phyloP scores from a whole-genome alignment of 2,888 invertebrate species.

The Machimus atricapillus region DNA sequence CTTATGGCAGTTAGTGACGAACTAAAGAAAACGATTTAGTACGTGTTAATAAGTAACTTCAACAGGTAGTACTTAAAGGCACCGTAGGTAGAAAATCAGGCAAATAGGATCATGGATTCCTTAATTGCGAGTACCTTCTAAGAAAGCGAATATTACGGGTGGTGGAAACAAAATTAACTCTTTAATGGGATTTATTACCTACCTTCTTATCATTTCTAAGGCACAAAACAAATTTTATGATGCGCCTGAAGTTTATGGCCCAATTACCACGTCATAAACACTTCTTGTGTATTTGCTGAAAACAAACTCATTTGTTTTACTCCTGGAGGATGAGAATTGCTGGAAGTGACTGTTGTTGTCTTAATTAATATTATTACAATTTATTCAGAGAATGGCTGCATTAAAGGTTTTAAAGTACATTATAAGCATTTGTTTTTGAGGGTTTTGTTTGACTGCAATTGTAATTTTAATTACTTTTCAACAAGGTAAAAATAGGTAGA shows the following conservation, averaged over 20 bases:
- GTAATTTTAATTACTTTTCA: neutral
- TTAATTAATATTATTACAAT: neutral
- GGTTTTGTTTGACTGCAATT: neutral
- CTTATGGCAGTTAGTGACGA: neutral
- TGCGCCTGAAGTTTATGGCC: neutral
- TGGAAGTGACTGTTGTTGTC: neutral
- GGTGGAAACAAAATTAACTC: neutral
- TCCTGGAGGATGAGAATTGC: neutral
- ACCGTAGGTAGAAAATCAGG: neutral
- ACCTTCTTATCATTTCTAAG: neutral
- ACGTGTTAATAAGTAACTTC: neutral
- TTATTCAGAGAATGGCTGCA: neutral
- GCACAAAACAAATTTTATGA: neutral
- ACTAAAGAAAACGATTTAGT: neutral
- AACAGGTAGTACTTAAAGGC: neutral
- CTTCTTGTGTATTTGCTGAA: neutral
- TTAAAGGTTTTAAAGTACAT: neutral
- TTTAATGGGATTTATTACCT: neutral
- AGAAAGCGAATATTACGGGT: neutral
- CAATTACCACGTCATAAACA: neutral
- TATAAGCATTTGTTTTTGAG: neutral
- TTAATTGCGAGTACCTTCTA: neutral
- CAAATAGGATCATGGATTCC: neutral
- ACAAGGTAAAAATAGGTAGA: neutral
- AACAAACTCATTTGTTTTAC: neutral